Evolutionary conservation across 2,797 vertebrate species (phyloP), one percentile per base, ranked within the genome.

Genomic region (Falco berigora): DNA sequence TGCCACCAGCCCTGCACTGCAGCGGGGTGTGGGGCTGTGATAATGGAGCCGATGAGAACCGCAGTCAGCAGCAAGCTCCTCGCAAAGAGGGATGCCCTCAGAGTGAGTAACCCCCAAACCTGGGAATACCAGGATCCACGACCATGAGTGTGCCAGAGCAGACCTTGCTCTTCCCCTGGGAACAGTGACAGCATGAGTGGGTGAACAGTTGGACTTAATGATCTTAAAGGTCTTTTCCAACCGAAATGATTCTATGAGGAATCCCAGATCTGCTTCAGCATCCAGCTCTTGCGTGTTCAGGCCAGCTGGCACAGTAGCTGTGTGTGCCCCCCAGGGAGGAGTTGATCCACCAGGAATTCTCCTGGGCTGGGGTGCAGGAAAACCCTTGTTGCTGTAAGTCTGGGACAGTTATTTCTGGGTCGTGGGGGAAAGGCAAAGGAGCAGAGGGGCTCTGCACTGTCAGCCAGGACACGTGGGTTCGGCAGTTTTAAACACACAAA

Each of bases 21-120:
- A 97, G 98, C 18, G 97, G 97, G 16, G 92, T 92, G 32, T 81
- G 90, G 15, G 96, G 98, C 86, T 98, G 98, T 23, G 90, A 27
- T 16, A 97, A 98, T 22, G 97, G 97, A 17, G 97, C 97, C 2
- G 98, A 98, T 3, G 97, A 98, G 67, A 95, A 98, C 90, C 98
- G 98, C 14, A 98, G 97, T 98, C 89, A 98, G 96, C 46, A 38
- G 47, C 24, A 4, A 44, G 27, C 11, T 34, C 30, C 34, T 53
- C 5, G 5, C 32, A 14, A 16, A 18, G 58, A 23, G 24, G 32
- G 52, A 2, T 16, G 74, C 3, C 44, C 74, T 56, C 12, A 4
- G n/a, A 2, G 28, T 1, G n/a, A 59, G 13, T 12, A 20, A 46
- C 21, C 22, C 17, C 18, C 2, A 0, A 9, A 7, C 21, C 12